Conservation (phyloP, 2,888 invertebrate species). For the Temnothorax unifasciatus region DNA sequence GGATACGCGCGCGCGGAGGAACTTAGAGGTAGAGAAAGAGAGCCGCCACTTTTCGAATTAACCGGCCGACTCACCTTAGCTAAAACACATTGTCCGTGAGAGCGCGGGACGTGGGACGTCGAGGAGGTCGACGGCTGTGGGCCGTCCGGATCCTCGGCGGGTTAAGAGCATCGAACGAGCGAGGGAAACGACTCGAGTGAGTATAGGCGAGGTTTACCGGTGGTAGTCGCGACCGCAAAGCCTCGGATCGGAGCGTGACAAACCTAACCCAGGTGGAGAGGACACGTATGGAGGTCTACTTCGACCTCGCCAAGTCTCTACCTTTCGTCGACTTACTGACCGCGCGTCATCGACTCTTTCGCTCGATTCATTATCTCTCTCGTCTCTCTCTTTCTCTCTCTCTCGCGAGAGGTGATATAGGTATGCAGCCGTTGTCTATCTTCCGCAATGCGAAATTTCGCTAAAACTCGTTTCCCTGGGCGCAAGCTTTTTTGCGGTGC, state of each 20-base stretch:
- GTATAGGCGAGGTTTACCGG: slow-evolving; percentile 69
- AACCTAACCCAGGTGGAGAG: slow-evolving; percentile 77
- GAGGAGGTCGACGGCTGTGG: slow-evolving; percentile 39
- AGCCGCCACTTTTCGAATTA: slow-evolving; percentile 80
- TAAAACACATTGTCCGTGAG: slow-evolving; percentile 68
- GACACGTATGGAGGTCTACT: slow-evolving; percentile 76
- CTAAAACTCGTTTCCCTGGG: slow-evolving; percentile 47
- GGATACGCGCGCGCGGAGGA: slow-evolving; percentile 48
- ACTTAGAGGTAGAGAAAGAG: slow-evolving; percentile 60
- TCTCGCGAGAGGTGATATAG: slow-evolving; percentile 10
- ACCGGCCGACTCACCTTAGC: slow-evolving; percentile 76
- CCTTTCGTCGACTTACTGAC: slow-evolving; percentile 59
- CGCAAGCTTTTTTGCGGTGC: slow-evolving; percentile 26
- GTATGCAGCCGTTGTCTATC: slow-evolving; percentile 62
- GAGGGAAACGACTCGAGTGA: slow-evolving; percentile 46
- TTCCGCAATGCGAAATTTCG: slow-evolving; percentile 57
- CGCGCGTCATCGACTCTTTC: slow-evolving; percentile 56
- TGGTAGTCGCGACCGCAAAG: slow-evolving; percentile 76
- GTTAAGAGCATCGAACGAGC: slow-evolving; percentile 9
- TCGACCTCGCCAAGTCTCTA: slow-evolving; percentile 64
- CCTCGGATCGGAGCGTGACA: slow-evolving; percentile 78
- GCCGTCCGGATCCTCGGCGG: background rate
- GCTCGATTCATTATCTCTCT: slow-evolving; percentile 42
- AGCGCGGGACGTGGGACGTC: slow-evolving; percentile 13
- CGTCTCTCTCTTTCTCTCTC: background rate